These are phyloP conservation scores for Limnephilus lunatus DNA, from an alignment of 2,888 invertebrate genomes.

Conservation along the genomic window DNA sequence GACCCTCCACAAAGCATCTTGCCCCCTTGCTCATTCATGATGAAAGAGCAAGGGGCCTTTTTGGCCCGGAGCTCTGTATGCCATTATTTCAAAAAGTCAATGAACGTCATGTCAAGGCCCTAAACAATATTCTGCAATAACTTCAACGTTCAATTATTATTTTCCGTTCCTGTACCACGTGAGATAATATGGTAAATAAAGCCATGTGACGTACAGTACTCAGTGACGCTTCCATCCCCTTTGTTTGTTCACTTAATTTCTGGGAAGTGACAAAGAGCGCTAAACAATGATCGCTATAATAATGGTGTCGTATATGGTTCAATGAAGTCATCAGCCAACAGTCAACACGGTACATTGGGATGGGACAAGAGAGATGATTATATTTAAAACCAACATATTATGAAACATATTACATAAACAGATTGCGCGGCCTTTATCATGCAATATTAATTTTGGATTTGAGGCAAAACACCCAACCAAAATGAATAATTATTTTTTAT, in stretches of 20 bases:
- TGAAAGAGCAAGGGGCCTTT: too few species aligned
- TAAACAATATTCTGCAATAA: neutral
- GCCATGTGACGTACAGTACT: neutral
- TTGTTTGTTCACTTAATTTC: neutral
- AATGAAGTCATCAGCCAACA: neutral
- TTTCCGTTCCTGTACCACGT: neutral
- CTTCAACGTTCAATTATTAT: neutral
- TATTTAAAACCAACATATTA: neutral
- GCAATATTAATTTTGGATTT: too few species aligned
- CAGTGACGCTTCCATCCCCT: neutral
- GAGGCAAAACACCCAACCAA: too few species aligned
- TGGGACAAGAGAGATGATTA: neutral
- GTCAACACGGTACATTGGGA: neutral
- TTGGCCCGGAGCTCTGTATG: too few species aligned
- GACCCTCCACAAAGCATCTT: too few species aligned
- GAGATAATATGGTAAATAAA: neutral
- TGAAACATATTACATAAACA: neutral
- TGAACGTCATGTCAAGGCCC: too few species aligned
- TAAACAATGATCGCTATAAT: neutral
- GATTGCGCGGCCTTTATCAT: too few species aligned
- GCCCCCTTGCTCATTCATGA: too few species aligned
- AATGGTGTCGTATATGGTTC: neutral
- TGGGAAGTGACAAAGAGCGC: neutral
- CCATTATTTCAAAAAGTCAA: too few species aligned
- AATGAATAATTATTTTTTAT: too few species aligned